Percentiles rank a stretch among this genome's conserved stretches.
Evolutionary conservation across 1,140 invertebrate genomes (phyloP).

Genomic region (Drosophila bifasciata): DNA sequence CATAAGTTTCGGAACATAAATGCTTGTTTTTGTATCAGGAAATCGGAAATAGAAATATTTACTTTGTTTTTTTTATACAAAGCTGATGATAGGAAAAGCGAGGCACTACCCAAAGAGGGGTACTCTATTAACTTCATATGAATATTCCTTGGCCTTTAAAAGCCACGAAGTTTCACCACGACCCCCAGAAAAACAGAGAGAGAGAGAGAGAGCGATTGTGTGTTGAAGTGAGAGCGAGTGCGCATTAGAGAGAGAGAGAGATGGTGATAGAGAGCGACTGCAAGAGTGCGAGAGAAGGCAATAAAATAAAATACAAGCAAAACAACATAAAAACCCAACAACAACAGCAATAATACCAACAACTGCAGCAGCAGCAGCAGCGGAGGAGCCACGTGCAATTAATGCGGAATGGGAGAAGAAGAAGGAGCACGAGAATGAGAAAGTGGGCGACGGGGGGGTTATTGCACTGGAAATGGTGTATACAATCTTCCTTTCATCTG

Average conservation of each 20-base stretch:
- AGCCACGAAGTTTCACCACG: conserved; percentile 16
- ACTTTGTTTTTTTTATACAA: too few relatives aligned
- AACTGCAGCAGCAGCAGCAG: conserved; percentile 50
- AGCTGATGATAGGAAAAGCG: too few relatives aligned
- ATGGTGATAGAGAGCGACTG: conserved; percentile 23
- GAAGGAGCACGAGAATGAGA: background rate
- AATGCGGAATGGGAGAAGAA: conserved; percentile 32
- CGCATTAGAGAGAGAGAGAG: conserved; percentile 35
- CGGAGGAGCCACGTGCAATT: conserved; percentile 65
- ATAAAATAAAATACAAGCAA: conserved; percentile 83
- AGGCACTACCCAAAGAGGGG: too few relatives aligned
- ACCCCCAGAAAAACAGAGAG: conserved; percentile 18
- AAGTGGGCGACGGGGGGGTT: background rate
- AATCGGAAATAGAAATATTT: too few relatives aligned
- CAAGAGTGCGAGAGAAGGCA: conserved; percentile 45
- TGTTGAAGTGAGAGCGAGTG: conserved; percentile 36
- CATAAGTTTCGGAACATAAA: too few relatives aligned
- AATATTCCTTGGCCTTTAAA: too few relatives aligned
- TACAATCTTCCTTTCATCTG: conserved; percentile 12
- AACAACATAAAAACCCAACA: conserved; percentile 72
- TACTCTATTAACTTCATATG: too few relatives aligned
- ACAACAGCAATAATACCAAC: conserved; percentile 59
- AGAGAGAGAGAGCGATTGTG: conserved; percentile 13
- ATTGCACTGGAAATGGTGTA: conserved; percentile 11
- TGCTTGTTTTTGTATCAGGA: too few relatives aligned